These are phyloP conservation scores for Autographa gamma DNA, from an alignment of 2,888 invertebrate species.

Conservation along the genomic window DNA sequence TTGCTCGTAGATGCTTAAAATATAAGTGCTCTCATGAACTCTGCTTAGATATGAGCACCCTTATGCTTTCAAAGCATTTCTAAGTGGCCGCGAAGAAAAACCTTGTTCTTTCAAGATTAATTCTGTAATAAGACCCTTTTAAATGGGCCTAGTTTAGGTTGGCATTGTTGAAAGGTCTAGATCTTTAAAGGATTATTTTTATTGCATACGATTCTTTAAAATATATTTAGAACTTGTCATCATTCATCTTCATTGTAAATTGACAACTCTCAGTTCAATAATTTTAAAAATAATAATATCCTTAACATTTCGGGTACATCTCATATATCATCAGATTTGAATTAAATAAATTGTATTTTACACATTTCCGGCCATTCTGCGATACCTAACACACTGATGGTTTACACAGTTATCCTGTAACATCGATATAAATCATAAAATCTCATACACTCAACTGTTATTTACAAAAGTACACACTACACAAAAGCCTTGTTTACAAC, in stretches of 20 bases:
- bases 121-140: slow-evolving; percentile 30
- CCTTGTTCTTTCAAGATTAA: slow-evolving; percentile 33
- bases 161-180: slow-evolving; percentile 12
- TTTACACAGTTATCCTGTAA: no score
- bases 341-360: no score
- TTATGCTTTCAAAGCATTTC: slow-evolving; percentile 46
- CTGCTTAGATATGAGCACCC: slow-evolving; percentile 42
- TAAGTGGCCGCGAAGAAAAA: slow-evolving; percentile 41
- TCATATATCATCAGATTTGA: no score
- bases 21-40: slow-evolving; percentile 48
- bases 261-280: no score
- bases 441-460: no score
- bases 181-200: neutral
- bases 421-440: no score
- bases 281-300: no score
- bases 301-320: no score
- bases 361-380: no score
- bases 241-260: no score
- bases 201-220: neutral
- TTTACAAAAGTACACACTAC: neutral
- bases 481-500: neutral
- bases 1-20: slow-evolving; percentile 34
- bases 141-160: slow-evolving; percentile 27
- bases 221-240: no score
- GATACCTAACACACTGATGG: no score